A percentile compares a stretch with the other conserved stretches of the same genome.
Conservation (phyloP, 2,888 invertebrate genomes). For the Timema podura region DNA sequence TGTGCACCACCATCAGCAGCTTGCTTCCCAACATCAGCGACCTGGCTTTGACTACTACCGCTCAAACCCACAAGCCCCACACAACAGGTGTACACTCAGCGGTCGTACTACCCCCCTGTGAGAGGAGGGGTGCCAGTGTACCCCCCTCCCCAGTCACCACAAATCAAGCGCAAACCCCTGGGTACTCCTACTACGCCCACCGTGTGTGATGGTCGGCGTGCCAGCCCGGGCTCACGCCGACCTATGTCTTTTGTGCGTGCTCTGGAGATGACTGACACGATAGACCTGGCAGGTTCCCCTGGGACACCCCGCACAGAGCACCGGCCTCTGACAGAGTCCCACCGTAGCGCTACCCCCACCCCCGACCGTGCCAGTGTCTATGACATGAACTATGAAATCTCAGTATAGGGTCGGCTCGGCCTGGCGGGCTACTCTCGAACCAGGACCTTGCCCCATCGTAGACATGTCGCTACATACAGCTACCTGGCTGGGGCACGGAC, state of each 20-base stretch:
- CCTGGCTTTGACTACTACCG: conserved; percentile 52
- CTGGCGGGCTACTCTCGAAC: conserved; percentile 26
- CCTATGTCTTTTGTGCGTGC: conserved; percentile 88
- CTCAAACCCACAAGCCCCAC: conserved; percentile 75
- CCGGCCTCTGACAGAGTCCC: conserved; percentile 31
- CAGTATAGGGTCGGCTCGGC: conserved; percentile 64
- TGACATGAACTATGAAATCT: conserved; percentile 94
- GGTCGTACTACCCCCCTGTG: conserved; percentile 57
- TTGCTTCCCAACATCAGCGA: conserved; percentile 31
- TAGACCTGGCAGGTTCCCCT: conserved; percentile 66
- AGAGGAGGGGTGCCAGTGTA: conserved; percentile 67
- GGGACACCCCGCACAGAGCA: conserved; percentile 41
- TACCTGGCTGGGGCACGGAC: conserved; percentile 28
- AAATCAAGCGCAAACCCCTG: conserved; percentile 51
- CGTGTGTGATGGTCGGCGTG: conserved; percentile 36
- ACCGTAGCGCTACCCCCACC: conserved; percentile 55
- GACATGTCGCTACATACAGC: conserved; percentile 25
- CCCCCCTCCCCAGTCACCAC: conserved; percentile 55
- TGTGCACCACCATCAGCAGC: conserved; percentile 35
- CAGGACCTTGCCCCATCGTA: conserved; percentile 29
- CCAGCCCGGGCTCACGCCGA: conserved; percentile 48
- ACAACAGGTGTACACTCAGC: conserved; percentile 39
- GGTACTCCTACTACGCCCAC: conserved; percentile 47
- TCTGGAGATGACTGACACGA: conserved; percentile 82
- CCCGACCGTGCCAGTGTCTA: conserved; percentile 87